Evolutionary conservation across 2,113 vertebrate genomes (phyloP).

Genomic region (Benitochromis conjunctus): DNA sequence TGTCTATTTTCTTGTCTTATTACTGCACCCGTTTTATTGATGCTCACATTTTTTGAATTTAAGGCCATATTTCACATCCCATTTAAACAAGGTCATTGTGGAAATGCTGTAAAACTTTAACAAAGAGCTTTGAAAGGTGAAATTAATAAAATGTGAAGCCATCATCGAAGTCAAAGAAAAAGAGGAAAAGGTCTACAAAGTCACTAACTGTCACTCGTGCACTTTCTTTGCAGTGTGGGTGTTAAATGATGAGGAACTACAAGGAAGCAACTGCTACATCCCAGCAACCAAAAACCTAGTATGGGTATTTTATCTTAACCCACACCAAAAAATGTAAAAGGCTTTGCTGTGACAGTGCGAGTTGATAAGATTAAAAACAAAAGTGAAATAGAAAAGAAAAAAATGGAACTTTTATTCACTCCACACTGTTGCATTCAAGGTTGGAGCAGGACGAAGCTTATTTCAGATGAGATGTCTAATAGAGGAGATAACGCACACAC

Average conservation of each 20-base stretch:
- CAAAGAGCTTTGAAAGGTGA: neutral
- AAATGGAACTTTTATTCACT: neutral
- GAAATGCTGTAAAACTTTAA: neutral
- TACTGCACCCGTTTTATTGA: neutral
- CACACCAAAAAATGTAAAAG: neutral
- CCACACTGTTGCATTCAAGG: neutral
- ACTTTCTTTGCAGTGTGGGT: neutral
- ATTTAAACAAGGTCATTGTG: neutral
- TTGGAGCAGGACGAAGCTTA: neutral
- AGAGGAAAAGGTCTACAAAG: neutral
- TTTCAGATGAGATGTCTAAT: neutral
- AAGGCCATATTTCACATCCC: neutral
- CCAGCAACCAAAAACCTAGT: neutral
- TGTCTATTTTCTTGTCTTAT: neutral
- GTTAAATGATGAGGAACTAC: accelerated
- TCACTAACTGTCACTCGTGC: neutral
- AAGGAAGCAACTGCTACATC: neutral
- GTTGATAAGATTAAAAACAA: neutral
- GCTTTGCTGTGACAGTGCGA: accelerated
- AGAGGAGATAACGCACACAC: neutral
- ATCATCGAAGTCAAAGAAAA: neutral
- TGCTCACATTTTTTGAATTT: neutral
- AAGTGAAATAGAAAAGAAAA: neutral
- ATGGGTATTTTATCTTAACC: neutral
- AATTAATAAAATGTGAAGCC: neutral